Conservation (phyloP, 2,113 vertebrate genomes). For the Speoplatyrhinus poulsoni region DNA sequence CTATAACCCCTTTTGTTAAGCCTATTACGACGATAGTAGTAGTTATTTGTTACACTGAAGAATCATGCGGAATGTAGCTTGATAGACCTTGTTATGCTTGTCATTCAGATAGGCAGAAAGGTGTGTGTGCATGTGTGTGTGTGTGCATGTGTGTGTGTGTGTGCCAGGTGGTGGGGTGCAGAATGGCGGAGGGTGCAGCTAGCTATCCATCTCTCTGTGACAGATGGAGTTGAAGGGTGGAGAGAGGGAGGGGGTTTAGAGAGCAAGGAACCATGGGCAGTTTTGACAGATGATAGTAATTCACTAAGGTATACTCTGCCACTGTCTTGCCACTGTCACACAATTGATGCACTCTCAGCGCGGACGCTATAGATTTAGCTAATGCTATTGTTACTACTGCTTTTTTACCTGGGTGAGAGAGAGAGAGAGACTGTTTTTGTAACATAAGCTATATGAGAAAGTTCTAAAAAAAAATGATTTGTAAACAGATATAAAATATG, state of each 20-base stretch:
- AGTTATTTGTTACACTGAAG: too few species aligned
- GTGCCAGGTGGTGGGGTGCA: conserved; percentile 27
- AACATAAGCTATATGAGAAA: too few species aligned
- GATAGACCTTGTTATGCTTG: conserved; percentile 66
- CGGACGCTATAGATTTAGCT: conserved; percentile 8
- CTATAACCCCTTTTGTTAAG: too few species aligned
- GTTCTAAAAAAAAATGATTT: too few species aligned
- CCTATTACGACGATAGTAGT: too few species aligned
- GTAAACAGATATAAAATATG: too few species aligned
- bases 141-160: conserved; percentile 7
- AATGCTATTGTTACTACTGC: background rate
- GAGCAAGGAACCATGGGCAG: conserved; percentile 51
- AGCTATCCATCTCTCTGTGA: conserved; percentile 50
- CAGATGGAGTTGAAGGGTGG: conserved; percentile 64
- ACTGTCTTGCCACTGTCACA: conserved; percentile 38
- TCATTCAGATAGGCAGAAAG: conserved; percentile 61
- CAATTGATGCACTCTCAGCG: conserved; percentile 38
- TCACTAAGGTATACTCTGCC: conserved; percentile 60
- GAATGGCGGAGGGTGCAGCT: conserved; percentile 36
- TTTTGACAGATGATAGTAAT: conserved; percentile 71
- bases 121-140: conserved; percentile 40
- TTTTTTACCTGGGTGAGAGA: too few species aligned
- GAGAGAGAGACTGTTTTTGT: too few species aligned
- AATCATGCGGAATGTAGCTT: conserved; percentile 51
- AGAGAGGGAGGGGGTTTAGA: conserved; percentile 38